A percentile compares a stretch with the other conserved stretches of the same genome.
These are phyloP conservation scores for Distichodus sexfasciatus DNA, from an alignment of 2,797 vertebrate species.

Conservation along the genomic window DNA sequence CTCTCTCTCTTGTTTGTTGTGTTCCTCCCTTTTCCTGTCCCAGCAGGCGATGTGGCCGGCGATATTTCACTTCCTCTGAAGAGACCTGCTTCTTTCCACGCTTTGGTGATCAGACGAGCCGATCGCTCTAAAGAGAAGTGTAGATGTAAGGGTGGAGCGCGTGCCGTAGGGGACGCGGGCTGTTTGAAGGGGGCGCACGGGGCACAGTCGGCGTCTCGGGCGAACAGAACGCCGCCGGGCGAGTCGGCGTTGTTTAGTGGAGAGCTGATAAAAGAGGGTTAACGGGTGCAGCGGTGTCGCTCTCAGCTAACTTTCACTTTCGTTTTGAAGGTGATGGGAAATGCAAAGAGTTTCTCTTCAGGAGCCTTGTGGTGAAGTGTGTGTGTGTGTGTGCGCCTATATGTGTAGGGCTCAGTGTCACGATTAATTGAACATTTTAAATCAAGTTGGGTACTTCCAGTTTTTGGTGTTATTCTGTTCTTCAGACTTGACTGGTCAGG, in stretches of 20 bases:
- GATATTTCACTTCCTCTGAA: slow-evolving; percentile 12
- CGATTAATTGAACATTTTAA: no score
- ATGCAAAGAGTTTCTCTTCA: neutral
- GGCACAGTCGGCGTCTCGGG: neutral
- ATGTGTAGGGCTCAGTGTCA: no score
- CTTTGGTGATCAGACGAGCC: slow-evolving; percentile 45
- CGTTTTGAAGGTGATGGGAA: neutral
- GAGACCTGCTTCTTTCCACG: slow-evolving; percentile 16
- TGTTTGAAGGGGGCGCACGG: no score
- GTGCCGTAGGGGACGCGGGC: no score
- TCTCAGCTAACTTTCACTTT: neutral
- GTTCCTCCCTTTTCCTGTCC: slow-evolving; percentile 4
- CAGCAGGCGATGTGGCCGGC: slow-evolving; percentile 8
- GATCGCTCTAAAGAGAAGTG: no score
- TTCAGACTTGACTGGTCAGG: no score
- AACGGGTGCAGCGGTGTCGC: neutral
- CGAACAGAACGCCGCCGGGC: neutral
- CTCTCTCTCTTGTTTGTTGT: slow-evolving; percentile 5
- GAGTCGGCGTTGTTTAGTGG: neutral
- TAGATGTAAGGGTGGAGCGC: no score
- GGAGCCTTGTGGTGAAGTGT: neutral
- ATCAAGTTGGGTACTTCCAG: no score
- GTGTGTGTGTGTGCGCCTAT: neutral
- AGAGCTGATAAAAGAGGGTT: neutral
- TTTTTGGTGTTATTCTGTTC: no score